A percentile compares a stretch with the other conserved stretches of the same genome.
These are phyloP conservation scores for Gambusia yucatana DNA, from an alignment of 2,797 vertebrate genomes.

Conservation along the genomic window DNA sequence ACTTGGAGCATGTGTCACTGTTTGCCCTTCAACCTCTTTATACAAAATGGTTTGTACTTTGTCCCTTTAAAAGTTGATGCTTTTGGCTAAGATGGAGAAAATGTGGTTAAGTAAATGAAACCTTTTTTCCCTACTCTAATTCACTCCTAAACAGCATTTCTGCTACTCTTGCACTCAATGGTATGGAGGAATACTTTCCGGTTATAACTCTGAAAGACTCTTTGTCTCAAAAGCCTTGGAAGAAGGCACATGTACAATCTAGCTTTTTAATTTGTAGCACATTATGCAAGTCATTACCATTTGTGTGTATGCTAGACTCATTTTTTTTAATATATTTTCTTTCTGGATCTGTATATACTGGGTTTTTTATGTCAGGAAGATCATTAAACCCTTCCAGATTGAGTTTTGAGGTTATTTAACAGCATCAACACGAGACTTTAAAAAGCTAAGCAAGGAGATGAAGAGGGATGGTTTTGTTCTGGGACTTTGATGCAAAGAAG, in stretches of 20 bases:
- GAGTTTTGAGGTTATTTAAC: neutral
- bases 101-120: neutral
- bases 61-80: constrained; percentile 40
- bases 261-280: neutral
- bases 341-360: neutral
- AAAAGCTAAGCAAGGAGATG: neutral
- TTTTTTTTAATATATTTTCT: neutral
- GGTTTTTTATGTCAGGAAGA: neutral
- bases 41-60: constrained; percentile 53
- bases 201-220: neutral
- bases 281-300: neutral
- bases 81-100: constrained; percentile 25
- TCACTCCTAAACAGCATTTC: neutral
- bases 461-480: neutral
- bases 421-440: neutral
- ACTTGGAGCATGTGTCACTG: constrained; percentile 74
- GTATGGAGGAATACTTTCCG: neutral
- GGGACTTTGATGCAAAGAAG: too few relatives aligned
- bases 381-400: neutral
- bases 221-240: neutral
- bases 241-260: neutral
- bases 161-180: constrained; percentile 1
- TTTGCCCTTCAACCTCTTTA: constrained; percentile 69
- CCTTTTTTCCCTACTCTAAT: neutral
- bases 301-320: neutral